Conservation (phyloP, 2,113 vertebrate genomes). For the Aptenodytes patagonicus region DNA sequence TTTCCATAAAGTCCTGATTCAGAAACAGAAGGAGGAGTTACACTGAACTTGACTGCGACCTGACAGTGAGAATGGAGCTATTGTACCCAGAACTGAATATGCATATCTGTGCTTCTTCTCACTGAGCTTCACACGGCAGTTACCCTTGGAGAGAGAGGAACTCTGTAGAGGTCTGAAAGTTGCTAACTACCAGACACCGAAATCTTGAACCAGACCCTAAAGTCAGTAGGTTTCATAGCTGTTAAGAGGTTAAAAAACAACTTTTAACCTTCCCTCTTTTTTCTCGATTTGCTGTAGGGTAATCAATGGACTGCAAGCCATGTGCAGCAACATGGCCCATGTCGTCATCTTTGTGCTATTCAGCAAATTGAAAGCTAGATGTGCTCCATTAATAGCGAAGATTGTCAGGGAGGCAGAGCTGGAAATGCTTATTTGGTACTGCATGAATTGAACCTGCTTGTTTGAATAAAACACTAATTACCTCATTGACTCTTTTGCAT, state of each 20-base stretch:
- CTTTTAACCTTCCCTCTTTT: neutral
- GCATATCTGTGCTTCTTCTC: conserved; percentile 34
- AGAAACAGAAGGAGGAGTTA: conserved; percentile 57
- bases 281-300: neutral
- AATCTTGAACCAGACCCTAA: neutral
- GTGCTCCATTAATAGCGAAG: neutral
- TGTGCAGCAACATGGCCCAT: neutral
- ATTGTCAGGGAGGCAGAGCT: neutral
- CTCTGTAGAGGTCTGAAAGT: conserved; percentile 6
- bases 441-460: conserved; percentile 18
- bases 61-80: conserved; percentile 62
- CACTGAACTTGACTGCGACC: conserved; percentile 64
- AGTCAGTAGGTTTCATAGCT: neutral
- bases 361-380: neutral
- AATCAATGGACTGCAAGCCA: neutral
- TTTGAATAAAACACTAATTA: conserved; percentile 39
- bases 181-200: neutral
- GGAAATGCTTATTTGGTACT: conserved; percentile 16
- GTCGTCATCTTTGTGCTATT: conserved; percentile 9
- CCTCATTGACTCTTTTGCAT: neutral
- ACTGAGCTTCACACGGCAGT: neutral
- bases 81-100: conserved; percentile 59
- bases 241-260: neutral
- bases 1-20: conserved; percentile 57
- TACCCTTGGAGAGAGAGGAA: neutral